A percentile compares a stretch with the other conserved stretches of the same genome.
These are phyloP conservation scores for Pyrocoelia pectoralis DNA, from an alignment of 2,888 invertebrate species.

Conservation along the genomic window DNA sequence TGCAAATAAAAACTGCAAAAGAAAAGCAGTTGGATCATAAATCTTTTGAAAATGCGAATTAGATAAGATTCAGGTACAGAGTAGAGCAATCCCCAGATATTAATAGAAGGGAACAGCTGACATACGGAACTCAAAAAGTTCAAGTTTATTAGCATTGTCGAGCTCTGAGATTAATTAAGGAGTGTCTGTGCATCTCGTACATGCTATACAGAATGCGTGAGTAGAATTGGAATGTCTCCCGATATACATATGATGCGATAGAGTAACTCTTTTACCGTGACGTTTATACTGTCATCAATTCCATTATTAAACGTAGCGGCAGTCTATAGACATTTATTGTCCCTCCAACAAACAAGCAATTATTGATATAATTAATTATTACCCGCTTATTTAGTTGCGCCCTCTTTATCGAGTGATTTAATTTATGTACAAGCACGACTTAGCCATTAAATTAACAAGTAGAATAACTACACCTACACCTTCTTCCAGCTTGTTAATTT, in stretches of 20 bases:
- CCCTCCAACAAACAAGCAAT: slow-evolving; percentile 9
- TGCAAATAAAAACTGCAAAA: no score
- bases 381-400: not conserved
- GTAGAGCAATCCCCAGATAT: not conserved
- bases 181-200: slow-evolving; percentile 18
- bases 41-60: no score
- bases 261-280: slow-evolving; percentile 5
- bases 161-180: slow-evolving; percentile 14
- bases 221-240: slow-evolving; percentile 16
- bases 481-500: not conserved
- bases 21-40: no score
- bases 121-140: slow-evolving; percentile 7
- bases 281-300: slow-evolving; percentile 24
- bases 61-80: not conserved
- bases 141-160: slow-evolving; percentile 8
- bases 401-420: not conserved
- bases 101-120: slow-evolving; percentile 1
- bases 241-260: slow-evolving; percentile 10
- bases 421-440: not conserved
- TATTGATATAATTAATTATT: slow-evolving; percentile 20
- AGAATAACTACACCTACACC: not conserved
- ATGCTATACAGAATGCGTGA: slow-evolving; percentile 14
- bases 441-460: not conserved
- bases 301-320: slow-evolving; percentile 19
- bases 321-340: slow-evolving; percentile 26